Evolutionary conservation across 2,797 vertebrate genomes (phyloP), one percentile per base, ranked within the genome.

Genomic region (Xiphorhynchus erythropygius): DNA sequence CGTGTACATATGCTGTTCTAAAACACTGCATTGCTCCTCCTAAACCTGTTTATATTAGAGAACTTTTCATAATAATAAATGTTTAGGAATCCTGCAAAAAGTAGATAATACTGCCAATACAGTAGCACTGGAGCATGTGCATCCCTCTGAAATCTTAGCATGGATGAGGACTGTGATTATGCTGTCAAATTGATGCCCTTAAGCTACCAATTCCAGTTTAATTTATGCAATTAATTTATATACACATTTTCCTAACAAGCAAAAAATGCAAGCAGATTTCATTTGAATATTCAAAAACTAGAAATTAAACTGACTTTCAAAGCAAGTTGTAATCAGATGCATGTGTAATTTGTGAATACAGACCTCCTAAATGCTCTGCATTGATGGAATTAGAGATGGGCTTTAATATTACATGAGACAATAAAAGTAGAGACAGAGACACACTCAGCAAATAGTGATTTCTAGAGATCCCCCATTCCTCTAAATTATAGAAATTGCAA

Each of bases 271-370:
- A 69, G 73, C 33, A 89, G 87, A 94, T 92, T 84, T 56, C 30
- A 3, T 55, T 76, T 27, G 64, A 89, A 90, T 89, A 85, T 85
- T 87, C 46, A 91, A 60, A 70, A 63, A 8, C 24, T 35, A 67
- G 49, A 93, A 83, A 87, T 64, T 81, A 74, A 49, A 90, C 35
- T 77, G 44, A 92, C 35, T 95, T 88, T 86, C 52, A 68, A 79
- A 77, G 82, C 64, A 94, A 28, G 46, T 33, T 96, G 41, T 30
- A 89, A 93, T 77, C 84, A 87, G 81, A 77, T 42, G 57, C 18
- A 73, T 19, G 23, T 47, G 33, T 71, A 81, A 95, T 89, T 60
- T 89, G 53, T 80, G 71, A 95, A 78, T 63, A 93, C 93, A 95
- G 63, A 85, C 37, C 62, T 91, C 44, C 74, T 91, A 70, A 91